phyloP scores from a whole-genome alignment of 1,140 invertebrate genomes.

The Sinella curviseta region DNA sequence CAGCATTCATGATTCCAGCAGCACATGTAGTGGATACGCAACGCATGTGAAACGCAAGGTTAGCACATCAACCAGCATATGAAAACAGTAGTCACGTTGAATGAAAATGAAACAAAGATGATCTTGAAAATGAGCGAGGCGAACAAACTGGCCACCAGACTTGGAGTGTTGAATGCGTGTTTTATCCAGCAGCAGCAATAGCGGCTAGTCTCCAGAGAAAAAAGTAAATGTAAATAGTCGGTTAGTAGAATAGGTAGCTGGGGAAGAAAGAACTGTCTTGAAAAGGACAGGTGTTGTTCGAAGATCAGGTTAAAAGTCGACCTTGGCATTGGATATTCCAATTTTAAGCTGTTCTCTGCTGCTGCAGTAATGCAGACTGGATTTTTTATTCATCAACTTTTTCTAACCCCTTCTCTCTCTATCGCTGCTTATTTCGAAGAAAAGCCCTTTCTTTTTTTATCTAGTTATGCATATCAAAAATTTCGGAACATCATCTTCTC shows the following conservation, averaged over 20 bases:
- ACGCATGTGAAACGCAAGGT: neutral
- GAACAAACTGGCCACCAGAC: too few species aligned
- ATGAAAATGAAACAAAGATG: too few species aligned
- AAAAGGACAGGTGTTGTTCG: conserved; percentile 44
- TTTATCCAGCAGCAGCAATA: too few species aligned
- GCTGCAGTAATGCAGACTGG: neutral
- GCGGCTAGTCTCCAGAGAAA: neutral
- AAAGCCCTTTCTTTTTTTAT: too few species aligned
- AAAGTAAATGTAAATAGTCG: neutral
- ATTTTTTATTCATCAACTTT: conserved; percentile 15
- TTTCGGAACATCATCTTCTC: too few species aligned
- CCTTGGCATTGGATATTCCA: conserved; percentile 43
- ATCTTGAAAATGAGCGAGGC: too few species aligned
- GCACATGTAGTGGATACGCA: neutral
- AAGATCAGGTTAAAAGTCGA: conserved; percentile 41
- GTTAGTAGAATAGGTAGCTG: neutral
- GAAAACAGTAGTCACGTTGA: too few species aligned
- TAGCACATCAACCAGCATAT: too few species aligned
- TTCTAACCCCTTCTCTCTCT: neutral
- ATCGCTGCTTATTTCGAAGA: neutral
- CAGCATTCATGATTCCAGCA: neutral
- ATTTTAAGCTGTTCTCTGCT: neutral
- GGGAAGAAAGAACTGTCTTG: neutral
- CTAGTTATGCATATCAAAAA: too few species aligned
- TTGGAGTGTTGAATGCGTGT: too few species aligned